These are phyloP conservation scores for Cyphomyrus discorhynchus DNA, from an alignment of 2,113 vertebrate species.

Conservation along the genomic window DNA sequence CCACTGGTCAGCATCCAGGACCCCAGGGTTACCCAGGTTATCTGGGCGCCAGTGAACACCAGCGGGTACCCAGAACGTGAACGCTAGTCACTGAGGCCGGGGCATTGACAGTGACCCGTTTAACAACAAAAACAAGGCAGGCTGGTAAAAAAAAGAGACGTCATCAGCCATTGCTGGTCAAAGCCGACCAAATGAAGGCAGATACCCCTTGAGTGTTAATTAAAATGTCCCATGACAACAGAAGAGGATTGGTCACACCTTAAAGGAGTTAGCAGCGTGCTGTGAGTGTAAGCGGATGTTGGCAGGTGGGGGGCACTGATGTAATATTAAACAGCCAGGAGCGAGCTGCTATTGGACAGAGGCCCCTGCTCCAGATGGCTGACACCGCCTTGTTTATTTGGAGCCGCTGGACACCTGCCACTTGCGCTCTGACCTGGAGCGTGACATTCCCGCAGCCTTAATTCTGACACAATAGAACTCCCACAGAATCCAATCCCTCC, in stretches of 20 bases:
- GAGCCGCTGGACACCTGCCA: constrained; percentile 8
- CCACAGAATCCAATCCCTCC: neutral
- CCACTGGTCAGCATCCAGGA: neutral
- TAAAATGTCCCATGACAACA: constrained; percentile 52
- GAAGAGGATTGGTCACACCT: constrained; percentile 19
- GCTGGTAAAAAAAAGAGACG: constrained; percentile 20
- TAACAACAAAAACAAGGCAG: constrained; percentile 9
- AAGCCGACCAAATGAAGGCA: constrained; percentile 48
- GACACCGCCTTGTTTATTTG: constrained; percentile 10
- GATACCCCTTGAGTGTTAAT: constrained; percentile 61
- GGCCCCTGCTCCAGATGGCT: constrained; percentile 19
- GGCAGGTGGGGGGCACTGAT: neutral
- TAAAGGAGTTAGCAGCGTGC: constrained; percentile 17
- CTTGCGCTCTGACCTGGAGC: neutral
- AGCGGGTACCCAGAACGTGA: neutral
- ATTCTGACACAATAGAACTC: constrained; percentile 4
- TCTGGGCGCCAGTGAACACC: neutral
- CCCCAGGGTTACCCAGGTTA: neutral
- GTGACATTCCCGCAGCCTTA: neutral
- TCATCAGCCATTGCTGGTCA: constrained; percentile 44
- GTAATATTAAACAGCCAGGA: constrained; percentile 23
- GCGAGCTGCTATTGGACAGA: neutral
- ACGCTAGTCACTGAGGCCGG: neutral
- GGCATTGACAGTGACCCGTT: constrained; percentile 8
- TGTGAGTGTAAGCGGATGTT: constrained; percentile 14